These are phyloP conservation scores for Tricholaema leucomelas DNA, from an alignment of 2,113 vertebrate species.

Conservation along the genomic window DNA sequence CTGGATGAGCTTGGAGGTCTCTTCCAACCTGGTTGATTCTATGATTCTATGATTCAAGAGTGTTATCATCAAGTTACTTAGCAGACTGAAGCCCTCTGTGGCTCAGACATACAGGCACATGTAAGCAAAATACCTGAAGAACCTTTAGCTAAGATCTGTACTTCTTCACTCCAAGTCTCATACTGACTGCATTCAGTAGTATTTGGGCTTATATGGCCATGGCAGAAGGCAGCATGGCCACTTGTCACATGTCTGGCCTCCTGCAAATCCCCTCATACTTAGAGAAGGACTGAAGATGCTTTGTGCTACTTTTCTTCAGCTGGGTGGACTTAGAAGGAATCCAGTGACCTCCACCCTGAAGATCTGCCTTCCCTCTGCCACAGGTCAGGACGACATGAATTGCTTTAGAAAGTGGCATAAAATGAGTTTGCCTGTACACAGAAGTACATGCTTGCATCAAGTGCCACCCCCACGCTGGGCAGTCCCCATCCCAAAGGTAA, in stretches of 20 bases:
- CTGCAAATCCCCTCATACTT: neutral
- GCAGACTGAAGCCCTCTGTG: neutral
- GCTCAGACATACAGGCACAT: neutral
- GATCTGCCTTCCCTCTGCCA: neutral
- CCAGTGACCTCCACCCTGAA: neutral
- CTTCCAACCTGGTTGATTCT: too few species aligned
- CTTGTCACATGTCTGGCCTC: neutral
- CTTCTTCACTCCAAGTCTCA: neutral
- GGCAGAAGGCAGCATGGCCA: neutral
- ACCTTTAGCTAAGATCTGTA: neutral
- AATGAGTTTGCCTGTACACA: neutral
- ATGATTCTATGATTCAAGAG: too few species aligned
- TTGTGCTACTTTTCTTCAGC: neutral
- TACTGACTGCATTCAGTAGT: neutral
- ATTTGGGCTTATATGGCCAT: neutral
- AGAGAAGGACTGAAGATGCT: neutral
- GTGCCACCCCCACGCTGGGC: neutral
- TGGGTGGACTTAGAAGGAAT: neutral
- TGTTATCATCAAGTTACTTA: neutral
- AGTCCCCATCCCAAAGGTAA: neutral
- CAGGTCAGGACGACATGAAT: fast-evolving
- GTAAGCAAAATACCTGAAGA: neutral
- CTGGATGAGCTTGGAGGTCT: too few species aligned
- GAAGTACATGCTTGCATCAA: neutral
- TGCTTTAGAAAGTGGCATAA: neutral